A percentile compares a stretch with the other conserved stretches of the same genome.
These are phyloP conservation scores for Sebastes oblongus DNA, from an alignment of 2,797 vertebrate genomes.

Conservation along the genomic window DNA sequence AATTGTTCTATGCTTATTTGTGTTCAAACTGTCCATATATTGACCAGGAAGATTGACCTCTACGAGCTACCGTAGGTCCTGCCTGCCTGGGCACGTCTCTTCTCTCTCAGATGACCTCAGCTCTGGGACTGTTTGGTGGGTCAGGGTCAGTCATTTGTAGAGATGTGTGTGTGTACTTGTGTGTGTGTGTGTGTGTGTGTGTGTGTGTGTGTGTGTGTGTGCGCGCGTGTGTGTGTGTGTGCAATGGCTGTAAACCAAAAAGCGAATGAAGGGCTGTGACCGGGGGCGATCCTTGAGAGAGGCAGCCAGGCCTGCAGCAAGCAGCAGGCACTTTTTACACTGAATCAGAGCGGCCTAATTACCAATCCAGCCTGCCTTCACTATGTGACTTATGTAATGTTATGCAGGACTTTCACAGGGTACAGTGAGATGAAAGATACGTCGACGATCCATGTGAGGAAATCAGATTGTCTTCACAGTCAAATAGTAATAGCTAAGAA, in stretches of 20 bases:
- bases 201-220: neutral
- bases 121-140: slow-evolving; percentile 4
- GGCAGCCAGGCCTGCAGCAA: slow-evolving; percentile 44
- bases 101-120: slow-evolving; percentile 20
- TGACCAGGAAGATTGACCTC: slow-evolving; percentile 72
- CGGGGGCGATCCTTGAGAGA: slow-evolving; percentile 40
- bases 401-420: neutral
- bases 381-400: neutral
- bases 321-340: slow-evolving; percentile 34
- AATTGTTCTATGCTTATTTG: slow-evolving; percentile 68
- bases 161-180: slow-evolving; percentile 5
- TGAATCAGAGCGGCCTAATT: slow-evolving; percentile 38
- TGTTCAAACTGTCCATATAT: slow-evolving; percentile 71
- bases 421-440: neutral
- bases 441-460: neutral
- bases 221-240: neutral
- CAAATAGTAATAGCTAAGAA: neutral
- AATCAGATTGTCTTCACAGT: neutral
- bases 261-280: slow-evolving; percentile 45
- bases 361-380: neutral
- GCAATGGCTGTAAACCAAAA: slow-evolving; percentile 39
- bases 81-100: slow-evolving; percentile 22
- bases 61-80: slow-evolving; percentile 48
- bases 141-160: slow-evolving; percentile 27
- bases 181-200: neutral